Evolutionary conservation across 2,113 vertebrate species (phyloP).

Genomic region (Dipodomys spectabilis): DNA sequence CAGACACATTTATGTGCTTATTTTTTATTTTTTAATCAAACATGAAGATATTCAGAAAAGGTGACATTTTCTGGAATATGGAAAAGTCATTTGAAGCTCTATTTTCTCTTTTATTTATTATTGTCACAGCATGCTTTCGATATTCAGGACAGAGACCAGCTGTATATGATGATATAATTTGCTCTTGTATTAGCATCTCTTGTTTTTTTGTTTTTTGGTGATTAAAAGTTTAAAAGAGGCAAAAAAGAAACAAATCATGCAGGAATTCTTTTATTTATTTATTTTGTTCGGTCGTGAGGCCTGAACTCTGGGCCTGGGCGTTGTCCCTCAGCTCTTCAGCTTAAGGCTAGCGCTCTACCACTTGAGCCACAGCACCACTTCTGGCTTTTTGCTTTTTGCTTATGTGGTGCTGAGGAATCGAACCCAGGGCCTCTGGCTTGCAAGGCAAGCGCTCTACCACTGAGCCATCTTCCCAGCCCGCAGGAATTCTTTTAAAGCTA

Average conservation of each 20-base stretch:
- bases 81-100: not conserved
- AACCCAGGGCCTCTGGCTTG: too few species aligned
- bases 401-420: too few species aligned
- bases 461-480: too few species aligned
- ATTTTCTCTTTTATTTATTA: constrained; percentile 15
- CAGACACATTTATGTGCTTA: not conserved
- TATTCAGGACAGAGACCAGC: not conserved
- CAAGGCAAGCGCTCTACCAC: too few species aligned
- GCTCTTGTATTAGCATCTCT: constrained; percentile 20
- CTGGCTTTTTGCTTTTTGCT: too few species aligned
- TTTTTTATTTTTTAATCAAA: constrained; percentile 28
- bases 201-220: constrained; percentile 17
- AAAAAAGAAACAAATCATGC: constrained; percentile 38
- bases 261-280: too few species aligned
- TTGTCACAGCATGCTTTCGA: not conserved
- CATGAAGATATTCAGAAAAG: not conserved
- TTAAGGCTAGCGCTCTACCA: too few species aligned
- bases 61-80: not conserved
- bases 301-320: too few species aligned
- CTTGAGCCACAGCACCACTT: too few species aligned
- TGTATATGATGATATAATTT: not conserved
- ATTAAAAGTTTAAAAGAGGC: constrained; percentile 32
- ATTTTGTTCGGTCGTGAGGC: too few species aligned
- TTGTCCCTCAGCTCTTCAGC: too few species aligned
- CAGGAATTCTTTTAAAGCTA: not conserved